A percentile compares a stretch with the other conserved stretches of the same genome.
Evolutionary conservation across 2,797 vertebrate genomes (phyloP).

Genomic region (Malurus splendens): DNA sequence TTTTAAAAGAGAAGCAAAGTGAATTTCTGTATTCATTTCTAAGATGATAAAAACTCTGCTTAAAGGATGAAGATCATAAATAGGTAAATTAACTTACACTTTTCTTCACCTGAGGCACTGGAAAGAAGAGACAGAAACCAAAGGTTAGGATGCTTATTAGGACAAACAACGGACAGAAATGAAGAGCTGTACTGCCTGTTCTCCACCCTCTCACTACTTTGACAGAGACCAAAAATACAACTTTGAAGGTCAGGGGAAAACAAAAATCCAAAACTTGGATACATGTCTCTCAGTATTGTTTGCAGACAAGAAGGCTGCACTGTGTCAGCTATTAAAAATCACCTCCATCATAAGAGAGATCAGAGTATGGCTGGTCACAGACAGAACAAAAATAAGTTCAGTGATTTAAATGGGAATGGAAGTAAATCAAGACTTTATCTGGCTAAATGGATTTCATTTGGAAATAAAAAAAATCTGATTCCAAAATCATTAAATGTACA

Average conservation of each 20-base stretch:
- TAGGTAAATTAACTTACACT: background rate
- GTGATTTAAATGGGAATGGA: background rate
- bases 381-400: background rate
- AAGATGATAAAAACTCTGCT: background rate
- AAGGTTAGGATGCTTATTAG: background rate
- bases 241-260: conserved; percentile 12
- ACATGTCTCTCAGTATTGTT: background rate
- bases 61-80: background rate
- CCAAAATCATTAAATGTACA: background rate
- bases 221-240: conserved; percentile 20
- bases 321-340: conserved; percentile 12
- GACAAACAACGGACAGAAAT: conserved; percentile 36
- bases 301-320: background rate
- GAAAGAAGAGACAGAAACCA: conserved; percentile 13
- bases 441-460: background rate
- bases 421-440: background rate
- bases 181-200: background rate
- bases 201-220: conserved; percentile 8
- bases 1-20: background rate
- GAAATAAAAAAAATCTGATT: background rate
- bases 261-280: background rate
- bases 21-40: background rate
- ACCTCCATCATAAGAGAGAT: background rate
- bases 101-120: background rate
- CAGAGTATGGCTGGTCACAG: background rate